Conservation (phyloP, 2,888 invertebrate genomes). For the Anoplius nigerrimus region DNA sequence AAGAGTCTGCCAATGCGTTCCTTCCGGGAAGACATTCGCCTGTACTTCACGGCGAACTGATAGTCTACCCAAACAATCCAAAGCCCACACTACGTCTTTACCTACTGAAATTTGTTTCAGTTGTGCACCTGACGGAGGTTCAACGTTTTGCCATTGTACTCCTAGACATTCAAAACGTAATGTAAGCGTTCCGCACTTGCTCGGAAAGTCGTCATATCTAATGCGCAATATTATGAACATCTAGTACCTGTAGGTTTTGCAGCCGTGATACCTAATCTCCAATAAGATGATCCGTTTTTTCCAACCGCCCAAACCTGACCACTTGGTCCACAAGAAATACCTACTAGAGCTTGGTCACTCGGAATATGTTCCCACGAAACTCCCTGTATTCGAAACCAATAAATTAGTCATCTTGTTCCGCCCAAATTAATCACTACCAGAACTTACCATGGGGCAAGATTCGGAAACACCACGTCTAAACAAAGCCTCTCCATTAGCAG, state of each 20-base stretch:
- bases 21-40: conserved; percentile 83
- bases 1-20: conserved; percentile 88
- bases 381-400: conserved; percentile 77
- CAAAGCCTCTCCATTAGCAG: conserved; percentile 90
- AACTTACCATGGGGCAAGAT: conserved; percentile 82
- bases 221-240: background rate
- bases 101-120: conserved; percentile 87
- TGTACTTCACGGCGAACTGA: conserved; percentile 88
- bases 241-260: conserved; percentile 80
- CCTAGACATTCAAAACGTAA: conserved; percentile 71
- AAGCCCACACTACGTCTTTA: conserved; percentile 85
- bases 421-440: conserved; percentile 6
- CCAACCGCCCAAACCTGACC: conserved; percentile 90
- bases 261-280: conserved; percentile 84
- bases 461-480: conserved; percentile 86
- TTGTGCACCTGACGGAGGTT: conserved; percentile 81
- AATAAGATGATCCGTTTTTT: conserved; percentile 89
- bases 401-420: conserved; percentile 9
- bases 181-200: too few relatives aligned
- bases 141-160: conserved; percentile 87
- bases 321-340: conserved; percentile 83
- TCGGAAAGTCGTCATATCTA: background rate
- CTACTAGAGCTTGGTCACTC: conserved; percentile 86
- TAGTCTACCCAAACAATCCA: conserved; percentile 84
- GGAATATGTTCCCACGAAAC: conserved; percentile 87